phyloP scores from a whole-genome alignment of 2,113 vertebrate genomes.

The Osmerus mordax region DNA sequence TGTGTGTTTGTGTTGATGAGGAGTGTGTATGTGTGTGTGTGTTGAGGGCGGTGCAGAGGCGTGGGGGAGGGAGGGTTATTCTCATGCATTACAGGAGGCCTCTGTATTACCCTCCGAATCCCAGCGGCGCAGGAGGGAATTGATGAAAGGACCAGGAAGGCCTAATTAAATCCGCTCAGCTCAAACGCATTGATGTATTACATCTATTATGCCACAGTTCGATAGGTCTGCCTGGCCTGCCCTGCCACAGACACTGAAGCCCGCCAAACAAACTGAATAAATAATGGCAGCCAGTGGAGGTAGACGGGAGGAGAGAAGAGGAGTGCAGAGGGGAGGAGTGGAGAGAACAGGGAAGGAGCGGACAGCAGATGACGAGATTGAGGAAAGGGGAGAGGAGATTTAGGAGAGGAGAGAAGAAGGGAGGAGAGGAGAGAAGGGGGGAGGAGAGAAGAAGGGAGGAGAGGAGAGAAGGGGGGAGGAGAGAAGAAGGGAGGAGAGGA shows the following conservation, averaged over 20 bases:
- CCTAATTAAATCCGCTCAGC: conserved; percentile 99
- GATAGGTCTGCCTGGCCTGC: conserved; percentile 86
- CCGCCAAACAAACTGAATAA: conserved; percentile 92
- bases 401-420: background rate
- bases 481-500: background rate
- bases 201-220: conserved; percentile 94
- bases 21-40: too few relatives aligned
- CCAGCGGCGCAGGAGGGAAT: conserved; percentile 77
- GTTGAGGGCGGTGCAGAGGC: conserved; percentile 37
- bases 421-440: conserved; percentile 10
- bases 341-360: conserved; percentile 23
- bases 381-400: background rate
- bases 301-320: conserved; percentile 4
- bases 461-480: background rate
- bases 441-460: conserved; percentile 11
- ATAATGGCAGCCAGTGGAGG: conserved; percentile 76
- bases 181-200: conserved; percentile 99
- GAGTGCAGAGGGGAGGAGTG: conserved; percentile 9
- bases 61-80: conserved; percentile 72
- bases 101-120: conserved; percentile 78
- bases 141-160: conserved; percentile 96
- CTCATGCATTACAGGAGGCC: conserved; percentile 81
- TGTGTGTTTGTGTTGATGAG: too few relatives aligned
- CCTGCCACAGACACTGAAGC: conserved; percentile 84
- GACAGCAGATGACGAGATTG: conserved; percentile 5